Conservation (phyloP, 2,888 invertebrate genomes). For the Epinotia bilunana region DNA sequence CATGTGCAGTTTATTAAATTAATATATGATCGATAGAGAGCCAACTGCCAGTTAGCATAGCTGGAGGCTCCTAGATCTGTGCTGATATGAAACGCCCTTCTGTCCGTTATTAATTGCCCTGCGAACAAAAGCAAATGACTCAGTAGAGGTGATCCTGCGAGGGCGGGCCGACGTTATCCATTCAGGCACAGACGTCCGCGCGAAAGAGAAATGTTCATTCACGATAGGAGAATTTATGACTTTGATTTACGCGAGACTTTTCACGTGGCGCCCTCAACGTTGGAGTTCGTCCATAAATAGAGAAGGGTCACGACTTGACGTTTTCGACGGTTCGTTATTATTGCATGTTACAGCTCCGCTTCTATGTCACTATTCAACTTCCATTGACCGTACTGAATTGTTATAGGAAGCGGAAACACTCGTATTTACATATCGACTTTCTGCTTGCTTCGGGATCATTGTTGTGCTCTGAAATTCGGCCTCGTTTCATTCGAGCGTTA, state of each 20-base stretch:
- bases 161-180: conserved; percentile 82
- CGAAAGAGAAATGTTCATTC: conserved; percentile 83
- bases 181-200: conserved; percentile 81
- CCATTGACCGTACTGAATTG: conserved; percentile 66
- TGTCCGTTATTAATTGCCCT: conserved; percentile 82
- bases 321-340: conserved; percentile 73
- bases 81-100: conserved; percentile 80
- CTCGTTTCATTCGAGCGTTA: conserved; percentile 10
- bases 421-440: conserved; percentile 69
- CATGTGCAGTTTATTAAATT: conserved; percentile 64
- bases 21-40: conserved; percentile 75
- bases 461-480: conserved; percentile 38
- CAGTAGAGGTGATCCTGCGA: conserved; percentile 81
- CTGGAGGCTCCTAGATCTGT: conserved; percentile 72
- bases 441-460: conserved; percentile 55
- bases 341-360: conserved; percentile 68
- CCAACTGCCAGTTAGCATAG: conserved; percentile 59
- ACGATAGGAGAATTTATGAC: conserved; percentile 83
- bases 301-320: conserved; percentile 75
- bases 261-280: conserved; percentile 71
- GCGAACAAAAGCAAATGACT: conserved; percentile 84
- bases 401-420: conserved; percentile 68
- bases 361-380: conserved; percentile 70
- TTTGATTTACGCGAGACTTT: conserved; percentile 82
- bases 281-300: conserved; percentile 72